These are phyloP conservation scores for Panonychus citri DNA, from an alignment of 1,140 invertebrate species.

Conservation along the genomic window DNA sequence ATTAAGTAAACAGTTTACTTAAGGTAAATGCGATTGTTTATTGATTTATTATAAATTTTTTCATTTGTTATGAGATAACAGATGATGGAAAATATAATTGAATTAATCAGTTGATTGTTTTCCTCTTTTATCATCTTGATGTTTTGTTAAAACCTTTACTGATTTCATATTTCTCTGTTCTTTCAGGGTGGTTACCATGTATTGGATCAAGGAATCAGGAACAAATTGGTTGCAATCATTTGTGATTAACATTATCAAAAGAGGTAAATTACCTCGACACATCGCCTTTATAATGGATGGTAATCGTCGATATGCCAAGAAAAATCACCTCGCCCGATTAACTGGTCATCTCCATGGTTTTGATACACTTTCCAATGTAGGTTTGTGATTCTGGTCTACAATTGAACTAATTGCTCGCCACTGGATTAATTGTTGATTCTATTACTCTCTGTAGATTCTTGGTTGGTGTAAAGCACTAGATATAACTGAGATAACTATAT, in stretches of 20 bases:
- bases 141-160: too few species aligned
- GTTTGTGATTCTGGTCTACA: background rate
- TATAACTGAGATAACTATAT: conserved; percentile 77
- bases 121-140: too few species aligned
- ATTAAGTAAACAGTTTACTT: too few species aligned
- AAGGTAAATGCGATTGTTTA: too few species aligned
- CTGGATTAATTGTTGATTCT: too few species aligned
- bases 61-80: too few species aligned
- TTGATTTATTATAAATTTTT: too few species aligned
- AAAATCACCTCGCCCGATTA: conserved; percentile 43
- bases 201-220: conserved; percentile 2
- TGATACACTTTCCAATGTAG: conserved; percentile 62
- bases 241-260: conserved; percentile 12
- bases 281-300: conserved; percentile 98
- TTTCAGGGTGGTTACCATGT: background rate
- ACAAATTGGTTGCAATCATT: conserved; percentile 12
- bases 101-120: too few species aligned
- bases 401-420: conserved; percentile 10
- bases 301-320: conserved; percentile 77
- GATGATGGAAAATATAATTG: too few species aligned
- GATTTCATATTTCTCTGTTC: too few species aligned
- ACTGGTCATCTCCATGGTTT: conserved; percentile 83
- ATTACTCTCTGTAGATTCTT: too few species aligned
- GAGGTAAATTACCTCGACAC: conserved; percentile 60
- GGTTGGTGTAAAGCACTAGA: conserved; percentile 52